Evolutionary conservation across 2,113 vertebrate genomes (phyloP), one percentile per base, ranked within the genome.

Genomic region (Regulus satrapa): DNA sequence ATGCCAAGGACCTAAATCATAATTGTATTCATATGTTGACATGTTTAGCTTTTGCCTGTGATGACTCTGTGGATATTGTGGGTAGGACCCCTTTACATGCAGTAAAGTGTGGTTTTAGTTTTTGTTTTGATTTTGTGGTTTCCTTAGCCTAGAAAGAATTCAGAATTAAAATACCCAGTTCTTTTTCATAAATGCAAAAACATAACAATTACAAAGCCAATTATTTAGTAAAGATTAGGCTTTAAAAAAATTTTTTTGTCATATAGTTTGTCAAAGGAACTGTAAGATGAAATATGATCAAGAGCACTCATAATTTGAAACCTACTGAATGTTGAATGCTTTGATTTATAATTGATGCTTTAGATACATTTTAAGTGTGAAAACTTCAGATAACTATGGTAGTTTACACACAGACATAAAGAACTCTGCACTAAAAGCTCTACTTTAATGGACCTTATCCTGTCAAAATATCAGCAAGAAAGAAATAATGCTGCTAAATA

Each of bases 341-440:
- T 97, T 95, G 95, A 96, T 97, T 96, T 95, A 95, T 98, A 97
- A 97, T 96, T 97, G 93, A 98, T 97, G 97, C 80, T 71, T 95
- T 89, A 97, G 96, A 92, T 90, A 89, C 71, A 55, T 91, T 95
- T 88, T 86, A 97, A 96, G 88, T 86, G 83, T 97, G 96, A 96
- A 95, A 85, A 75, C 92, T 94, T 94, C 92, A 96, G 79, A 85
- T 67, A 94, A 92, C 69, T 95, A 36, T 88, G 88, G 94, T 95
- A 93, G 95, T 97, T 97, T 97, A 95, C 93, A 93, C 85, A 92
- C 72, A 97, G 93, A 73, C 79, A 86, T 96, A 92, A 82, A 96
- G 88, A 67, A 90, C 4, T 68, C 21, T 78, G 84, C 91, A 93
- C 82, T 98, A 97, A 95, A 96, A 96, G 95, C 82, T 94, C 79